Percentiles rank a stretch among this genome's conserved stretches.
These are phyloP conservation scores for Phataginus tetradactyla DNA, from an alignment of 2,797 vertebrate genomes.

Conservation along the genomic window DNA sequence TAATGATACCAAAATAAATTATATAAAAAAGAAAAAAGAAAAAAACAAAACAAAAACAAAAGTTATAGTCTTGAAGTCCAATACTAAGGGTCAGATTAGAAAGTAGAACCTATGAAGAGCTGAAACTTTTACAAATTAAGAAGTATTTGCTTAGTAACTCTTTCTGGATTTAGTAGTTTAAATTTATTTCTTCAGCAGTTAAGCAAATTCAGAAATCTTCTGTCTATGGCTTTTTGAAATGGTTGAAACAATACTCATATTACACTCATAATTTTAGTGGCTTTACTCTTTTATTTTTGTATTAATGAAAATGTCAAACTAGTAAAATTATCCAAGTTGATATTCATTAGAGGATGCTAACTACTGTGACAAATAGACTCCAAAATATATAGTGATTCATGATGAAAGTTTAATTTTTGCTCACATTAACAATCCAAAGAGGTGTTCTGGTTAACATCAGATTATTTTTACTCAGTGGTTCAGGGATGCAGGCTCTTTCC, in stretches of 20 bases:
- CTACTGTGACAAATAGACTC: not conserved
- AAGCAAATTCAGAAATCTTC: not conserved
- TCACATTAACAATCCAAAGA: not conserved
- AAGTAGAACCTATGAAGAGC: not conserved
- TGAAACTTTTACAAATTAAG: not conserved
- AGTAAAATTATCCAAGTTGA: not conserved
- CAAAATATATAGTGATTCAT: not conserved
- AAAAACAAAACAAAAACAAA: not conserved
- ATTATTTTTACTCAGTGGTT: not conserved
- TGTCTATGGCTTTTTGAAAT: not conserved
- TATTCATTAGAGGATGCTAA: not conserved
- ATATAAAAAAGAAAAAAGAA: constrained; percentile 9
- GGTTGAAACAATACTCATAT: not conserved
- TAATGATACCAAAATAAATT: too few relatives aligned
- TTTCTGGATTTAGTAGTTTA: not conserved
- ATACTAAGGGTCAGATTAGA: not conserved
- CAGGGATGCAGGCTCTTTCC: not conserved
- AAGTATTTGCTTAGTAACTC: not conserved
- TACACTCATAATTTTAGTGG: not conserved
- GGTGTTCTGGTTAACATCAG: not conserved
- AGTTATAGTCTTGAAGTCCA: not conserved
- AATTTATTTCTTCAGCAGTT: not conserved
- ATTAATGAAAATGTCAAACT: not conserved
- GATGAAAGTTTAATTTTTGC: not conserved
- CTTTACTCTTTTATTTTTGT: not conserved